Evolutionary conservation across 2,797 vertebrate genomes (phyloP).

Genomic region (Yasuhikotakia modesta): DNA sequence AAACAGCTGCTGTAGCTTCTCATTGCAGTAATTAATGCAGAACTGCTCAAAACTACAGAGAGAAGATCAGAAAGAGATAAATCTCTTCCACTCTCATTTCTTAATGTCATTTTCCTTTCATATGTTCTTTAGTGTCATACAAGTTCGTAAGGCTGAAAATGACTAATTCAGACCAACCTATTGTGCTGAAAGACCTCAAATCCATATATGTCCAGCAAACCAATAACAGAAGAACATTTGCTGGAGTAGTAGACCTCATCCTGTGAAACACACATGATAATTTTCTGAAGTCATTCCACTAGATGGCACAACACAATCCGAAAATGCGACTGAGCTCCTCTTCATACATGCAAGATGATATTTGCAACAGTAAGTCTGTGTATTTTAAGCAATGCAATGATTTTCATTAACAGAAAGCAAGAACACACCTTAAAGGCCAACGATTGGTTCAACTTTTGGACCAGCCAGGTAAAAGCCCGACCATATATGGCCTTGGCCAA

Average conservation of each 20-base stretch:
- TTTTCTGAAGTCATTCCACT: not conserved
- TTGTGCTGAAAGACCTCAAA: constrained; percentile 97
- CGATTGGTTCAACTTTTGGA: constrained; percentile 87
- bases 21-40: constrained; percentile 98
- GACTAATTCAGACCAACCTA: constrained; percentile 75
- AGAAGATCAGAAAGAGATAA: not conserved
- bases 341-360: not conserved
- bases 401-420: not conserved
- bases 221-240: constrained; percentile 87
- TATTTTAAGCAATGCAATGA: not conserved
- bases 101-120: too few relatives aligned
- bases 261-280: constrained; percentile 65
- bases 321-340: constrained; percentile 12
- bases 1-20: constrained; percentile 96
- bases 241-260: constrained; percentile 83
- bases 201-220: constrained; percentile 95
- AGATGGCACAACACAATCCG: constrained; percentile 20
- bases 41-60: constrained; percentile 93
- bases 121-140: too few relatives aligned
- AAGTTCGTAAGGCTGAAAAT: not conserved
- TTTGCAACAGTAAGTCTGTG: not conserved
- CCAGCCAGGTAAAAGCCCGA: constrained; percentile 94
- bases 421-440: constrained; percentile 50
- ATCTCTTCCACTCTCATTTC: not conserved
- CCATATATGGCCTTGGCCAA: constrained; percentile 91